These are phyloP conservation scores for Archips crataeganus DNA, from an alignment of 2,888 invertebrate genomes.

Conservation along the genomic window DNA sequence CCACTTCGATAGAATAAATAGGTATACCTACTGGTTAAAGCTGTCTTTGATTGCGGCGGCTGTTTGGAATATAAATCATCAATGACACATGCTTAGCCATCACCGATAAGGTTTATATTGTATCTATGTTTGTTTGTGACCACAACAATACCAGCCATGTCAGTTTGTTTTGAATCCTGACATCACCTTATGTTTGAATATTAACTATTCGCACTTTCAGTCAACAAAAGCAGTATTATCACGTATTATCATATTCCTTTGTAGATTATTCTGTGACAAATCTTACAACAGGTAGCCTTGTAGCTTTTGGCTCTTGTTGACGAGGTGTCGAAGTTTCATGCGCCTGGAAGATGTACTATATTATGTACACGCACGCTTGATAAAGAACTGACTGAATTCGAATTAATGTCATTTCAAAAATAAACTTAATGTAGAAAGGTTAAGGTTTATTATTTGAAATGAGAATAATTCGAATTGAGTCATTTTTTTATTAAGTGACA, in stretches of 20 bases:
- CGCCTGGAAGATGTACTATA: too few species aligned
- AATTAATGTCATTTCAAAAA: too few species aligned
- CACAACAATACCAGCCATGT: constrained; percentile 13
- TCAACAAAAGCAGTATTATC: background rate
- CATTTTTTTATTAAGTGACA: too few species aligned
- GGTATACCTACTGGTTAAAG: constrained; percentile 7
- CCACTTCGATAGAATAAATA: constrained; percentile 13
- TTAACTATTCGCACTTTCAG: background rate
- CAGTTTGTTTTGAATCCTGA: constrained; percentile 1
- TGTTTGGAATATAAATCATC: constrained; percentile 42
- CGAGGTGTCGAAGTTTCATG: too few species aligned
- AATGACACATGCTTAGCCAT: constrained; percentile 38
- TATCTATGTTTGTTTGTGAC: constrained; percentile 20
- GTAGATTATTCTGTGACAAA: background rate
- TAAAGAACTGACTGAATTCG: too few species aligned
- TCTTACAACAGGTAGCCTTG: background rate
- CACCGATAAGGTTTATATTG: constrained; percentile 1
- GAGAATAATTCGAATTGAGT: too few species aligned
- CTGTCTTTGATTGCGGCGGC: constrained; percentile 25
- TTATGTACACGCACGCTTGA: too few species aligned
- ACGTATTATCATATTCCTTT: background rate
- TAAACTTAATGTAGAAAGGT: too few species aligned
- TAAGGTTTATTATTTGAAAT: too few species aligned
- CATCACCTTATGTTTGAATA: background rate
- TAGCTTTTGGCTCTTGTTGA: too few species aligned